Percentiles rank a stretch among this genome's conserved stretches.
These are phyloP conservation scores for Drosophila littoralis DNA, from an alignment of 1,140 invertebrate genomes.

Conservation along the genomic window DNA sequence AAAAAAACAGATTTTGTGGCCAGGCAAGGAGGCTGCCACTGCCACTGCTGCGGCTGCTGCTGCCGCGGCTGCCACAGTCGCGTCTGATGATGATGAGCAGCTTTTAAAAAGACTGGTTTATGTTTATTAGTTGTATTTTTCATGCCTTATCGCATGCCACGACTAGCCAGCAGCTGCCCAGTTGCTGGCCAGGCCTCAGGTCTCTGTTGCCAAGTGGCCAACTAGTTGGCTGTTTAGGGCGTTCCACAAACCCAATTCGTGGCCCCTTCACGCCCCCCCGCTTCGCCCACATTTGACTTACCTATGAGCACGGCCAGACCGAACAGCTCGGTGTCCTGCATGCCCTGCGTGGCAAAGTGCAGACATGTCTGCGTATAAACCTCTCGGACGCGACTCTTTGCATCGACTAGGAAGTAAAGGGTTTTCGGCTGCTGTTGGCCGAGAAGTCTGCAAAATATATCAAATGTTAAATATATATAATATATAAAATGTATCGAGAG, in stretches of 20 bases:
- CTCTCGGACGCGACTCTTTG: slow-evolving; percentile 93
- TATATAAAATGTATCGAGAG: background rate
- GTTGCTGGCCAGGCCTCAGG: slow-evolving; percentile 2
- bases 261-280: slow-evolving; percentile 84
- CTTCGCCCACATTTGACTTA: slow-evolving; percentile 84
- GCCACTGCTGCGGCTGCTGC: slow-evolving; percentile 5
- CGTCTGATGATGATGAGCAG: slow-evolving; percentile 71
- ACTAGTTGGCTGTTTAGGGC: slow-evolving; percentile 13
- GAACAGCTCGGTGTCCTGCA: slow-evolving; percentile 93
- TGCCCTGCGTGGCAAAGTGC: slow-evolving; percentile 90
- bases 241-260: slow-evolving; percentile 33
- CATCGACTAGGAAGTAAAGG: slow-evolving; percentile 86
- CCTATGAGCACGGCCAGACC: slow-evolving; percentile 92
- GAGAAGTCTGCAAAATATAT: slow-evolving; percentile 68
- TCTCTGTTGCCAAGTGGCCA: slow-evolving; percentile 55
- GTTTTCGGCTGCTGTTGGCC: slow-evolving; percentile 84
- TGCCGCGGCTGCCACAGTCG: slow-evolving; percentile 14
- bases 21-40: slow-evolving; percentile 34
- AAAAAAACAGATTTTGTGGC: slow-evolving; percentile 39
- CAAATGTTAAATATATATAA: background rate
- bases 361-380: slow-evolving; percentile 92
- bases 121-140: slow-evolving; percentile 83
- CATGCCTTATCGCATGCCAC: slow-evolving; percentile 64
- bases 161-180: slow-evolving; percentile 2
- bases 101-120: slow-evolving; percentile 82